Conservation (phyloP, 1,140 invertebrate genomes). For the Aporrectodea caliginosa region DNA sequence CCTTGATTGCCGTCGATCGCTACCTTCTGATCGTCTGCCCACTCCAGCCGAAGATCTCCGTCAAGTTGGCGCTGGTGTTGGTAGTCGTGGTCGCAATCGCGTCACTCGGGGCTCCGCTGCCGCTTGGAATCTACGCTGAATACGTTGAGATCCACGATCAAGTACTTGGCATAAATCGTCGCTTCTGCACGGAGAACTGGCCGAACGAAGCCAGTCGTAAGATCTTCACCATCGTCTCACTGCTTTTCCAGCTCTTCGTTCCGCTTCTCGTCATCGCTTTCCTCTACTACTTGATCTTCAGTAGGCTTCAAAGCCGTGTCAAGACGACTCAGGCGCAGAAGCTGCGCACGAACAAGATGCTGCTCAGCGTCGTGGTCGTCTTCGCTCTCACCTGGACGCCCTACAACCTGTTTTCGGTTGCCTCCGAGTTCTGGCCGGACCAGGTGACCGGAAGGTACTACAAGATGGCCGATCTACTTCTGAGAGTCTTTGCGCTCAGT, state of each 20-base stretch:
- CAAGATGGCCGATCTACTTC: slow-evolving; percentile 53
- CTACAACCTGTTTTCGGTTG: slow-evolving; percentile 52
- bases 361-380: slow-evolving; percentile 44
- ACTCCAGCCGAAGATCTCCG: slow-evolving; percentile 18
- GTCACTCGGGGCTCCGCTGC: slow-evolving; percentile 14
- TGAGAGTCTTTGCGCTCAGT: slow-evolving; percentile 56
- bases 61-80: slow-evolving; percentile 22
- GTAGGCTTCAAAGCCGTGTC: slow-evolving; percentile 5
- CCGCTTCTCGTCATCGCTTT: slow-evolving; percentile 33
- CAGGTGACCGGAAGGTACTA: not conserved
- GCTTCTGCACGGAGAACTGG: slow-evolving; percentile 34
- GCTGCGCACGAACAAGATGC: slow-evolving; percentile 39
- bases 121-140: slow-evolving; percentile 23
- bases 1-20: slow-evolving; percentile 32
- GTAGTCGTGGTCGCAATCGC: slow-evolving; percentile 25
- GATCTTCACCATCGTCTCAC: slow-evolving; percentile 30
- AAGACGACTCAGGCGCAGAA: not conserved
- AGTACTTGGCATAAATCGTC: slow-evolving; percentile 15
- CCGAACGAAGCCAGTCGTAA: slow-evolving; percentile 21
- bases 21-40: slow-evolving; percentile 29
- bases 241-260: slow-evolving; percentile 33
- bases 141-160: slow-evolving; percentile 10
- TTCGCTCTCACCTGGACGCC: slow-evolving; percentile 54
- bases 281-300: slow-evolving; percentile 33
- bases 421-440: slow-evolving; percentile 46